phyloP scores from a whole-genome alignment of 2,888 invertebrate genomes.

The Ophion obscuratus region DNA sequence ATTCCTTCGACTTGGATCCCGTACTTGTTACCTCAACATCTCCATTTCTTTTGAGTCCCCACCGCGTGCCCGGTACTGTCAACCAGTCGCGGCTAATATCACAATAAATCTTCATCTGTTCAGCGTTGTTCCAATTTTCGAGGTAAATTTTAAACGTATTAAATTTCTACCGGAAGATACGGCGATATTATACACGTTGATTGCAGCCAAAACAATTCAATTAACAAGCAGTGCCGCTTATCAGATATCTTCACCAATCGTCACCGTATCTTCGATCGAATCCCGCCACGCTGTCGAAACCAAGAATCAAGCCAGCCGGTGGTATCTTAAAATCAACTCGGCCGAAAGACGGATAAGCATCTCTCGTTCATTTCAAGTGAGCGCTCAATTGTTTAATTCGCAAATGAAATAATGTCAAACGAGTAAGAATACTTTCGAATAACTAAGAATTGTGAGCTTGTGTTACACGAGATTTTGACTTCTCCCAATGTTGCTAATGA shows the following conservation, averaged over 20 bases:
- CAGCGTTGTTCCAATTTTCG: not conserved
- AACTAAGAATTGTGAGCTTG: not conserved
- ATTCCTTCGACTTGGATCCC: too few relatives aligned
- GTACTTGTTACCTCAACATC: not conserved
- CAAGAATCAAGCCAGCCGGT: not conserved
- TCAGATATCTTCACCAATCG: not conserved
- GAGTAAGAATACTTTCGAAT: not conserved
- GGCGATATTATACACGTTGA: not conserved
- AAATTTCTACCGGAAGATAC: not conserved
- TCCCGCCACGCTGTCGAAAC: not conserved
- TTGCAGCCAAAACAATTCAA: not conserved
- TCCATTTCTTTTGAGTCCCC: not conserved
- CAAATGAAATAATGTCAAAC: not conserved
- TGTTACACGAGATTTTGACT: not conserved
- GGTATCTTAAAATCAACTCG: not conserved
- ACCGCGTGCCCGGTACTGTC: not conserved
- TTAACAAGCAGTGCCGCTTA: not conserved
- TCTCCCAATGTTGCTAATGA: not conserved
- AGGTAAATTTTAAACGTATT: not conserved
- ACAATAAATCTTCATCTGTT: not conserved
- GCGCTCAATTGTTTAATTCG: not conserved
- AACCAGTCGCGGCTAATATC: not conserved
- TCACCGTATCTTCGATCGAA: constrained; percentile 1
- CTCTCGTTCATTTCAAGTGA: not conserved
- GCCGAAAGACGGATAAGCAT: not conserved